These are phyloP conservation scores for Cylloceria caligata DNA, from an alignment of 2,888 invertebrate genomes.

Conservation along the genomic window DNA sequence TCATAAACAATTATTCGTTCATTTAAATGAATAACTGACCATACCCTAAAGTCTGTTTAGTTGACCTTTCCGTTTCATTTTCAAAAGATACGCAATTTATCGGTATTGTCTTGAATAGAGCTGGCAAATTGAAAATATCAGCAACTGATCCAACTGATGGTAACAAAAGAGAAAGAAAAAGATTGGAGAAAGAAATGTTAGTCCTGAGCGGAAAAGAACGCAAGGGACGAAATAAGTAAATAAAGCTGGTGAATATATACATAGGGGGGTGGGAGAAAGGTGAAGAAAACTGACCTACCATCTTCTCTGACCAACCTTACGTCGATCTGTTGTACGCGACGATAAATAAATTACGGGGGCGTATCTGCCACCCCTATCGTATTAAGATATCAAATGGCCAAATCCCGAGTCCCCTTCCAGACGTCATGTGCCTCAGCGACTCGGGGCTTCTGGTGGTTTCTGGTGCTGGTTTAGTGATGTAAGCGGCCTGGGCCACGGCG, in stretches of 20 bases:
- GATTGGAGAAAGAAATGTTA: background rate
- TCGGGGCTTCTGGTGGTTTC: constrained; percentile 65
- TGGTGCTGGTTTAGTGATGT: constrained; percentile 25
- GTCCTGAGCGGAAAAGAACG: background rate
- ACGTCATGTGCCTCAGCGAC: constrained; percentile 77
- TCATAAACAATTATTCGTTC: too few species aligned
- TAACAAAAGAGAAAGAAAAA: background rate
- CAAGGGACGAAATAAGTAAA: background rate
- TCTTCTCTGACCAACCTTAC: constrained; percentile 39
- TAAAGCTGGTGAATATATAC: constrained; percentile 6
- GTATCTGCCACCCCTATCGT: constrained; percentile 78
- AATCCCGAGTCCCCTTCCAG: constrained; percentile 79
- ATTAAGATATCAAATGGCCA: constrained; percentile 84
- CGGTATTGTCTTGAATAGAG: too few species aligned
- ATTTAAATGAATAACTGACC: too few species aligned
- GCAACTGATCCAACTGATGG: too few species aligned
- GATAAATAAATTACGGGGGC: constrained; percentile 79
- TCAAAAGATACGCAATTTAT: too few species aligned
- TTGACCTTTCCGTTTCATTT: too few species aligned
- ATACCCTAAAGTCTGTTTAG: too few species aligned
- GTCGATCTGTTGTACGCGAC: constrained; percentile 61
- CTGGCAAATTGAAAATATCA: too few species aligned
- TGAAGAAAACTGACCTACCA: constrained; percentile 69
- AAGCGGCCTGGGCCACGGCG: constrained; percentile 29
- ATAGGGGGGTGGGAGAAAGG: constrained; percentile 13